phyloP scores from a whole-genome alignment of 2,113 vertebrate genomes.

The Pteruthius melanotis region DNA sequence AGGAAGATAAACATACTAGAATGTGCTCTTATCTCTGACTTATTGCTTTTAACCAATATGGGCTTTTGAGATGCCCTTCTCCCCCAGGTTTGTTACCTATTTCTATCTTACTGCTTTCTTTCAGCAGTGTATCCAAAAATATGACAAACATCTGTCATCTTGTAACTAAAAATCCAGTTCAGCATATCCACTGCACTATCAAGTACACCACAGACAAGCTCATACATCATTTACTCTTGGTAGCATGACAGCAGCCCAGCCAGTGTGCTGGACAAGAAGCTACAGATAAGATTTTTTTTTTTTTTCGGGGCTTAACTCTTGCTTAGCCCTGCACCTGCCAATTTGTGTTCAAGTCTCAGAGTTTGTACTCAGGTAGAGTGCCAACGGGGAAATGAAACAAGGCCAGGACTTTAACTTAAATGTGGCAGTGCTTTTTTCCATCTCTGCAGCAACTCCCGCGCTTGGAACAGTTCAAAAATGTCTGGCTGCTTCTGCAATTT shows the following conservation, averaged over 20 bases:
- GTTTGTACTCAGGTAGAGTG: not conserved
- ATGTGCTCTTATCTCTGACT: not conserved
- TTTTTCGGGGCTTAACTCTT: not conserved
- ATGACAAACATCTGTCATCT: not conserved
- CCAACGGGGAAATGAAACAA: not conserved
- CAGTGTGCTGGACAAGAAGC: not conserved
- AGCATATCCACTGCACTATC: not conserved
- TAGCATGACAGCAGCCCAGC: not conserved
- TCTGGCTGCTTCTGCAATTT: slow-evolving; percentile 6
- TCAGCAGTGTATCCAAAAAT: not conserved
- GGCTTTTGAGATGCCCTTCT: not conserved
- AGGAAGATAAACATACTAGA: not conserved
- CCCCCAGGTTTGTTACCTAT: not conserved
- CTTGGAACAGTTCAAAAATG: slow-evolving; percentile 45
- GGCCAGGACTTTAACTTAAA: not conserved
- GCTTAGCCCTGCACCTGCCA: not conserved
- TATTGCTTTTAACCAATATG: not conserved
- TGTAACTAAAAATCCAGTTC: not conserved
- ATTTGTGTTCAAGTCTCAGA: not conserved
- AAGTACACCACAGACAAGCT: not conserved
- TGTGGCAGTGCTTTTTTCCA: not conserved
- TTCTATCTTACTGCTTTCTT: not conserved
- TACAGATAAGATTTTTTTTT: not conserved
- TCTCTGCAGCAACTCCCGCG: not conserved
- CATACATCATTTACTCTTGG: not conserved